These are phyloP conservation scores for Phyllostomus hastatus DNA, from an alignment of 2,113 vertebrate genomes.

Conservation along the genomic window DNA sequence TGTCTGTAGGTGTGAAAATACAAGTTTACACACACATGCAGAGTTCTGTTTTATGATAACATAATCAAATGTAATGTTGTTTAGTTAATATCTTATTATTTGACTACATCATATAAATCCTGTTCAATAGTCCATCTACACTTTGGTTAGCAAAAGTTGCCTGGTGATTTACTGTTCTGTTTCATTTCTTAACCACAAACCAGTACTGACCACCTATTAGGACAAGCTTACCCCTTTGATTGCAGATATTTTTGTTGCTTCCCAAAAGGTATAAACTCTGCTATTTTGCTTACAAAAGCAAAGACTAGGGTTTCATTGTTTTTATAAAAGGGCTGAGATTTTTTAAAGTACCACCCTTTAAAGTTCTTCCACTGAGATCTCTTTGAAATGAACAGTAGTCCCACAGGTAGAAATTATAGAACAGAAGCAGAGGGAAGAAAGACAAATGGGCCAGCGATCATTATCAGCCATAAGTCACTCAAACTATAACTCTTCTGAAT, in stretches of 20 bases:
- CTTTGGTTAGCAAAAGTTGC: neutral
- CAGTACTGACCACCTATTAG: neutral
- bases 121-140: neutral
- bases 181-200: conserved; percentile 2
- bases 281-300: neutral
- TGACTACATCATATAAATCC: neutral
- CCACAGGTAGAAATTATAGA: neutral
- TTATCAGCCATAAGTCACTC: neutral
- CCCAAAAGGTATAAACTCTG: neutral
- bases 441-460: neutral
- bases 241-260: neutral
- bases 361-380: conserved; percentile 15
- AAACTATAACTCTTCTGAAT: neutral
- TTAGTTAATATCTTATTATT: conserved; percentile 4
- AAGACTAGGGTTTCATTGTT: neutral
- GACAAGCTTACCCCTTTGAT: neutral
- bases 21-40: neutral
- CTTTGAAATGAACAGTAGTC: conserved; percentile 13
- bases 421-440: neutral
- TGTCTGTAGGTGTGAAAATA: neutral
- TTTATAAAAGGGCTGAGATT: neutral
- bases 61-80: neutral
- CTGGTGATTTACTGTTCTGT: neutral
- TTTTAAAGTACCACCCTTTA: neutral
- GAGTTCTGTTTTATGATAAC: neutral